Evolutionary conservation across 2,797 vertebrate species (phyloP), one percentile per base, ranked within the genome.

Genomic region (Tarsius wallacei): DNA sequence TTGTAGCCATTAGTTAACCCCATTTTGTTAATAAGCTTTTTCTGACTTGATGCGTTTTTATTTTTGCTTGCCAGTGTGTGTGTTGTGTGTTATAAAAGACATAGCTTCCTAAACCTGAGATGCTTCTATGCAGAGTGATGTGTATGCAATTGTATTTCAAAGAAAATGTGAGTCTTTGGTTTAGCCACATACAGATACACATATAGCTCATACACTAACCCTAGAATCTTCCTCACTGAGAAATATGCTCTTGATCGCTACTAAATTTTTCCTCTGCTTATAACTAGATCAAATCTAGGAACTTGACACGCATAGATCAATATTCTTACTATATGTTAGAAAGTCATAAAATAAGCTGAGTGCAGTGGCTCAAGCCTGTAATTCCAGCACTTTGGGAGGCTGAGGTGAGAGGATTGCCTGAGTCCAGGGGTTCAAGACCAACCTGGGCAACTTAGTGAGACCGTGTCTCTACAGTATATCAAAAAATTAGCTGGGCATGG

Each of bases 121-220:
- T 81, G 26, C 42, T 13, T 28, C 61, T 47, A 31, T 28, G 28
- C 57, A 47, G 53, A 49, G 26, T 61, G 42, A 92, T 57, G 42
- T 33, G 70, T n/a, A 59, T 10, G 77, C 71, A 84, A 81, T 4
- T 59, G 26, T 84, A 73, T 1, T 36, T 77, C 51, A 93, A 93
- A 95, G 33, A 19, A 89, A 84, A 91, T 26, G 36, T 70, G 68
- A 97, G 93, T 84, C 90, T 97, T 97, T 76, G 74, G 93, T 42
- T 93, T 82, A 88, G 19, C 59, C 57, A 96, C 64, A 31, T 26
- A 11, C 1, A 87, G 36, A 21, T 47, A 61, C 1, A 61, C 1
- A 1, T n/a, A 53, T 0, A 73, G 57, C 9, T 88, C 63, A 97
- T 15, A 95, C 12, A 31, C 21, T 84, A 88, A 81, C 15, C 16